These are phyloP conservation scores for Temnothorax ravouxi DNA, from an alignment of 2,888 invertebrate genomes.

Conservation along the genomic window DNA sequence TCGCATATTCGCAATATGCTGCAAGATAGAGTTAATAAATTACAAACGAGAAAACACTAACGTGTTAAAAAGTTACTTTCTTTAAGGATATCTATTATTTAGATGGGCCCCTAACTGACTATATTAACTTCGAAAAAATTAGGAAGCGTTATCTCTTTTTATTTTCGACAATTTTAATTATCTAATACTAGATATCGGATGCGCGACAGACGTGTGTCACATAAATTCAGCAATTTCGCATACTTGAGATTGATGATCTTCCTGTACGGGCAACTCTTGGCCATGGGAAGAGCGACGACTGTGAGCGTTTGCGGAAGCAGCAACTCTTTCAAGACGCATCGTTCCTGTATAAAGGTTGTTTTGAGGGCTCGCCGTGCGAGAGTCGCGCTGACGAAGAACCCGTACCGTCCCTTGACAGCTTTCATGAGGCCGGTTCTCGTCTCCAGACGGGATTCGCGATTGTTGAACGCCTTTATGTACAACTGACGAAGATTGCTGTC, in stretches of 20 bases:
- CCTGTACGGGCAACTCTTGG: constrained; percentile 88
- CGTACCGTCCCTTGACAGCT: constrained; percentile 88
- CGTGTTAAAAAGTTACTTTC: too few relatives aligned
- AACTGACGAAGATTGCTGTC: constrained; percentile 87
- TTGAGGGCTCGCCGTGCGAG: constrained; percentile 87
- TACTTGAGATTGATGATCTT: constrained; percentile 88
- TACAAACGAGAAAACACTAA: too few relatives aligned
- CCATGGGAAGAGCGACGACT: constrained; percentile 88
- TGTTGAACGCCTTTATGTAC: constrained; percentile 86
- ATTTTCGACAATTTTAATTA: neutral
- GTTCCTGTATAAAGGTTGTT: constrained; percentile 84
- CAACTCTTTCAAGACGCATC: constrained; percentile 88
- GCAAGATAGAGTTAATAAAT: constrained; percentile 27
- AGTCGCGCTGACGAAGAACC: constrained; percentile 89
- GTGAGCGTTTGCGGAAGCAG: constrained; percentile 88
- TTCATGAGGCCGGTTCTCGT: constrained; percentile 87
- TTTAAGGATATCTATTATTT: neutral
- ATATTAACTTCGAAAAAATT: neutral
- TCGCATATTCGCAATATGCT: constrained; percentile 86
- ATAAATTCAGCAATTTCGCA: neutral
- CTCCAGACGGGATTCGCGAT: constrained; percentile 80
- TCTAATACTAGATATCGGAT: neutral
- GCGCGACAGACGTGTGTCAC: neutral
- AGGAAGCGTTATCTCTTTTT: neutral
- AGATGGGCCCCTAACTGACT: neutral